Evolutionary conservation across 2,888 invertebrate species (phyloP).

Genomic region (Azorinus chamasolen): DNA sequence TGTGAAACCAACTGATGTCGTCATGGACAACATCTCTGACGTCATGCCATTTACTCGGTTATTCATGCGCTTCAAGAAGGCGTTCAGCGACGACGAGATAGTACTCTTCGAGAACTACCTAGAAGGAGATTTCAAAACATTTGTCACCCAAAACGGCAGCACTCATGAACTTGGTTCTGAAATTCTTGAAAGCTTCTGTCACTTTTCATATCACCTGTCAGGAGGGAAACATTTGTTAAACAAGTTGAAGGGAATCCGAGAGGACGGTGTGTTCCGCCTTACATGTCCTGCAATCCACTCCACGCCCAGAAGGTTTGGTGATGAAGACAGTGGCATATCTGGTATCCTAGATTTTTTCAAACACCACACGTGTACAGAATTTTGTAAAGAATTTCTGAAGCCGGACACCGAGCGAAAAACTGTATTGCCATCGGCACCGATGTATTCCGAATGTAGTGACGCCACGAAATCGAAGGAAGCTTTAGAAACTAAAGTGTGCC

Average conservation of each 20-base stretch:
- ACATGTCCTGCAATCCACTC: slow-evolving; percentile 57
- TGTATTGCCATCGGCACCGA: slow-evolving; percentile 13
- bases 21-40: slow-evolving; percentile 61
- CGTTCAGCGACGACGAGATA: slow-evolving; percentile 50
- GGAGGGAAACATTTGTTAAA: slow-evolving; percentile 37
- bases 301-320: slow-evolving; percentile 24
- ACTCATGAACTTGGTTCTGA: slow-evolving; percentile 30
- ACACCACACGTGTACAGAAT: slow-evolving; percentile 48
- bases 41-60: slow-evolving; percentile 51
- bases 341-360: slow-evolving; percentile 53
- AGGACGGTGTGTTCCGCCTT: slow-evolving; percentile 43
- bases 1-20: slow-evolving; percentile 39
- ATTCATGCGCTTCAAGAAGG: slow-evolving; percentile 53
- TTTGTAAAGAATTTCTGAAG: slow-evolving; percentile 42
- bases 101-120: slow-evolving; percentile 58
- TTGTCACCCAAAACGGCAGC: slow-evolving; percentile 32
- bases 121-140: slow-evolving; percentile 53
- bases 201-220: slow-evolving; percentile 47
- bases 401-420: slow-evolving; percentile 11
- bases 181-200: slow-evolving; percentile 47
- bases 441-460: slow-evolving; percentile 8
- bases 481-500: no score
- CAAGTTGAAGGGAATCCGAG: slow-evolving; percentile 43
- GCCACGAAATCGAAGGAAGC: background rate
- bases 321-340: slow-evolving; percentile 28